These are phyloP conservation scores for Ceyx erithaca DNA, from an alignment of 2,797 vertebrate species.

Conservation along the genomic window DNA sequence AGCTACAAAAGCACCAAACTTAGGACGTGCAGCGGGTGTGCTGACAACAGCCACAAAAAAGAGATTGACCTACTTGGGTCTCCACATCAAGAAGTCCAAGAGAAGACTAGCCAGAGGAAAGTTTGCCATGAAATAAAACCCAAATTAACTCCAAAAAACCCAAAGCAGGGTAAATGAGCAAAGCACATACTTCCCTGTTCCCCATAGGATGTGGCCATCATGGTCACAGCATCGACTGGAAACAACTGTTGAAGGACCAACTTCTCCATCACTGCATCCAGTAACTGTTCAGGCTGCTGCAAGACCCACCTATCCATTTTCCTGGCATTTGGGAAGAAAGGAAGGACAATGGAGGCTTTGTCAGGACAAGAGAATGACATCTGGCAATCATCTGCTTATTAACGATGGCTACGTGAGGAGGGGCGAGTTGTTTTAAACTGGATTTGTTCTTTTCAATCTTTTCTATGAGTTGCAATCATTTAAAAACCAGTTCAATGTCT, in stretches of 20 bases:
- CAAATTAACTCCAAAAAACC: neutral
- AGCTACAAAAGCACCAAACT: neutral
- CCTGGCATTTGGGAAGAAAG: neutral
- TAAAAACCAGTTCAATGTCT: neutral
- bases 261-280: neutral
- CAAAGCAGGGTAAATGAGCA: neutral
- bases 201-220: neutral
- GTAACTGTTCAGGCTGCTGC: neutral
- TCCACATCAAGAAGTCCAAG: neutral
- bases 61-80: neutral
- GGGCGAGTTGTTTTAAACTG: neutral
- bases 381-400: conserved; percentile 8
- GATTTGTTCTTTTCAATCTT: conserved; percentile 41
- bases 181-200: neutral
- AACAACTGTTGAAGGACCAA: neutral
- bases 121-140: neutral
- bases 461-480: neutral
- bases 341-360: neutral
- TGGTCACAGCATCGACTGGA: neutral
- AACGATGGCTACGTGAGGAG: neutral
- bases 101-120: neutral
- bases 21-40: neutral
- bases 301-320: neutral
- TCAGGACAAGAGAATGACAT: neutral
- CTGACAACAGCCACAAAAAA: neutral